Evolutionary conservation across 2,113 vertebrate species (phyloP), one percentile per base, ranked within the genome.

Genomic region (Phyllostomus hastatus): DNA sequence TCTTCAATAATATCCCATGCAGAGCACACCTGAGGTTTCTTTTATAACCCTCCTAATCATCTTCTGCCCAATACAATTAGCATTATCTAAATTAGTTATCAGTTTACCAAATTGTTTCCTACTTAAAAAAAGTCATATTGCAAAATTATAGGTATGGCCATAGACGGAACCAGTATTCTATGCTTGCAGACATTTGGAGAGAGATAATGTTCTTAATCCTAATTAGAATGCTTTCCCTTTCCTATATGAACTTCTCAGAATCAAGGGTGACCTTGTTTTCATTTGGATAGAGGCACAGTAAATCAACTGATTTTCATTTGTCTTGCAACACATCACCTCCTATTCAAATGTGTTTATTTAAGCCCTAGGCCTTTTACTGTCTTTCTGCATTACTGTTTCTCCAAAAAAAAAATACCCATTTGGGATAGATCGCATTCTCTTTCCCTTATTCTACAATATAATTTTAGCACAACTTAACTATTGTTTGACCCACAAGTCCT

Each of bases 71-170:
- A 98, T 97, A 98, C 98, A 98, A 99, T 99, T 98, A 98, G 97
- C 90, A 73, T 97, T 98, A 98, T 98, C 98, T 99, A 98, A 98
- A 99, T 99, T 98, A 98, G 98, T 98, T 99, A 98, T 98, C 98
- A 96, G 95, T 98, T 98, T 98, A 97, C 98, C 98, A 98, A 98
- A 98, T 98, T 97, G 92, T 98, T 98, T 98, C 95, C 96, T 98
- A 98, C 98, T 98, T 98, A 94, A 89, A 90, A 97, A 90, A 95
- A 96, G 96, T 98, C 98, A 98, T 98, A 98, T 97, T 98, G 98
- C 97, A 97, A 98, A 98, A 98, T 98, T 98, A 98, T 98, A 98
- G 98, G 98, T 98, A 97, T 98, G 98, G 97, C 98, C 97, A 98
- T 97, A 97, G 98, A 98, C 98, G 97, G 91, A 97, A 93, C 98